These are phyloP conservation scores for Ormyrus pomaceus DNA, from an alignment of 2,888 invertebrate species.

Conservation along the genomic window DNA sequence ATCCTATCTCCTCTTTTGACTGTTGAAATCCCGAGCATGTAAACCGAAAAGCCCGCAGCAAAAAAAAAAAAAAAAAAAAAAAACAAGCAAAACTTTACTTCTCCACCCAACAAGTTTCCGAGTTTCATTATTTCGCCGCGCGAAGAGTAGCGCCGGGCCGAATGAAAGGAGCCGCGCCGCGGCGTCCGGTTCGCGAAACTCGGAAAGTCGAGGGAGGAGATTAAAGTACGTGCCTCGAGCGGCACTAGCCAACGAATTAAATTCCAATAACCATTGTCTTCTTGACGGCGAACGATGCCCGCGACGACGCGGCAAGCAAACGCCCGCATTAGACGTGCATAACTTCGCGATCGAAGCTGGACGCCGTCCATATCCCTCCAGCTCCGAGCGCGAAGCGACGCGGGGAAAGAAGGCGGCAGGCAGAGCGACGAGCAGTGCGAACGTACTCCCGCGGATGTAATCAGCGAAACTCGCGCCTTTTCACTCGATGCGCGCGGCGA, in stretches of 20 bases:
- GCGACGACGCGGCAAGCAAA: neutral
- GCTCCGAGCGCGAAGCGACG: too few relatives aligned
- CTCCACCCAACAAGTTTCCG: conserved; percentile 26
- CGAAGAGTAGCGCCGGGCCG: neutral
- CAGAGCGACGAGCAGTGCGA: neutral
- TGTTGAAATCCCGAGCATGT: conserved; percentile 34
- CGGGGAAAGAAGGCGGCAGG: neutral
- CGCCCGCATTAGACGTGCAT: neutral
- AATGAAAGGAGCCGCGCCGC: neutral
- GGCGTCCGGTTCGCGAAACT: neutral
- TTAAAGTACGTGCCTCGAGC: neutral
- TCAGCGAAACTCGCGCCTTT: neutral
- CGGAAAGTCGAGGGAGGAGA: conserved; percentile 11
- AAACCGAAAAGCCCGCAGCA: conserved; percentile 6
- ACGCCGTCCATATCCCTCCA: too few relatives aligned
- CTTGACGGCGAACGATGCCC: neutral
- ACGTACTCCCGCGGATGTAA: neutral
- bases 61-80: neutral
- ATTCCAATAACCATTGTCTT: neutral
- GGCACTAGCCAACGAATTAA: neutral
- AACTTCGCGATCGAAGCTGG: neutral
- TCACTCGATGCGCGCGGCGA: neutral
- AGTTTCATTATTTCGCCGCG: conserved; percentile 19
- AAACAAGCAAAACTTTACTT: conserved; percentile 16
- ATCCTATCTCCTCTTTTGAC: neutral